A percentile compares a stretch with the other conserved stretches of the same genome.
These are phyloP conservation scores for Saguinus midas DNA, from an alignment of 2,113 vertebrate species.

Conservation along the genomic window DNA sequence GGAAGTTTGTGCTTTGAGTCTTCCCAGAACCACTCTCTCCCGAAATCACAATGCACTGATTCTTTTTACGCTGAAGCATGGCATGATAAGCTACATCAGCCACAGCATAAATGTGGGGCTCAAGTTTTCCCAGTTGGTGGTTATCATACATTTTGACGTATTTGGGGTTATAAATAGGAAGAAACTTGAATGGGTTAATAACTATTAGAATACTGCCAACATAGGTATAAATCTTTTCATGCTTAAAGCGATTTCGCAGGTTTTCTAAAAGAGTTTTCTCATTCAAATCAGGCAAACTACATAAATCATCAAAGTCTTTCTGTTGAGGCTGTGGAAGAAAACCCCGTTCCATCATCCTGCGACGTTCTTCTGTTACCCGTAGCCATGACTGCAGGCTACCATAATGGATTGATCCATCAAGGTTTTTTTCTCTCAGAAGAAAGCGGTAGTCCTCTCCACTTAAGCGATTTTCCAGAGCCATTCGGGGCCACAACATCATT, in stretches of 20 bases:
- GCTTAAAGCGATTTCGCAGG: slow-evolving; percentile 94
- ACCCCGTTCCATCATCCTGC: slow-evolving; percentile 93
- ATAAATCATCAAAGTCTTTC: slow-evolving; percentile 95
- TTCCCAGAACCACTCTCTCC: slow-evolving; percentile 99
- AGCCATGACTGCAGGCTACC: slow-evolving; percentile 98
- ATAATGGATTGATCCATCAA: slow-evolving; percentile 98
- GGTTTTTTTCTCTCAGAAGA: slow-evolving; percentile 95
- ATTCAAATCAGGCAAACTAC: slow-evolving; percentile 93
- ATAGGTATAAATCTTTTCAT: slow-evolving; percentile 99
- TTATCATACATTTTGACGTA: slow-evolving; percentile 99
- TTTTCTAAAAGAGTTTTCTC: slow-evolving; percentile 98
- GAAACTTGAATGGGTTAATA: slow-evolving; percentile 98
- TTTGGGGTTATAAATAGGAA: slow-evolving; percentile 99
- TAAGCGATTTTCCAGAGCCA: slow-evolving; percentile 94
- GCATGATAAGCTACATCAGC: slow-evolving; percentile 98
- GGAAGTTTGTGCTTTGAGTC: slow-evolving; percentile 99
- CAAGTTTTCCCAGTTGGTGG: slow-evolving; percentile 94
- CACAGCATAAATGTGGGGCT: slow-evolving; percentile 97
- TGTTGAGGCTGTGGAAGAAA: slow-evolving; percentile 94
- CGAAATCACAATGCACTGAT: slow-evolving; percentile 99
- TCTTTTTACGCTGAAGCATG: slow-evolving; percentile 95
- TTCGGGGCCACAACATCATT: slow-evolving; percentile 99
- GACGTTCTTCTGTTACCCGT: slow-evolving; percentile 92
- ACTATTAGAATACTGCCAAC: slow-evolving; percentile 98
- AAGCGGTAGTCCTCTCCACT: slow-evolving; percentile 97